Base-by-base conservation (phyloP, 2,888 invertebrate genomes). In the Helobdella robusta region DNA sequence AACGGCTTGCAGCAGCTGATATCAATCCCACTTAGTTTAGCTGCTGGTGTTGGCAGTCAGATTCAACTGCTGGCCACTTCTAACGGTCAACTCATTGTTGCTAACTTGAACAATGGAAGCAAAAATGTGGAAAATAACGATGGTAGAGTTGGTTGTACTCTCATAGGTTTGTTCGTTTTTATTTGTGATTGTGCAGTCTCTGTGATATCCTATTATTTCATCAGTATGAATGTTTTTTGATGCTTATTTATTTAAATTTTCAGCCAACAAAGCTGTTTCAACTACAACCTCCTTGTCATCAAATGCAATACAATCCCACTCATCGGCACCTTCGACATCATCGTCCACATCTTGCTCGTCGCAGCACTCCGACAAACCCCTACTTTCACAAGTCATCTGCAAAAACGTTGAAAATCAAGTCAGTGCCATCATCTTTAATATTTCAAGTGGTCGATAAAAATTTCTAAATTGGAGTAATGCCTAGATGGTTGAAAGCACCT, bases 1-100 rank as follows among this genome's bases (percentile, higher is more conserved):
- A 87, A 93, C 78, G 91, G 91, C 64, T 89, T 92, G 62, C 94
- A 94, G 82, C 93, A 93, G 75, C 91, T 94, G 77, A 83, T 94
- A 74, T 92, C 93, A 72, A 93, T 94, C 78, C 93, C 93, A 1
- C 89, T 93, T 28, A 80, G 81, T 50, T 76, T 81, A 73, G 80
- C 81, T 56, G 73, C 77, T 5, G 76, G 76, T 28, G 77, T 77
- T 40, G 76, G 76, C 70, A 75, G 74, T 66, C 80, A 79, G 72
- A 76, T 79, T 34, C 79, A 80, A 73, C 74, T 89, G 78, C 81
- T 89, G 74, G 88, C 89, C 4, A 83, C 89, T 70, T 88, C 87
- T 79, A 89, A 89, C 79, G 89, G 89, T 35, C 89, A 89, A 82
- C 87, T 89, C 52, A 86, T 89, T 28, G 88, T 89, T 36, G 89